Conservation (phyloP, 2,797 vertebrate species). For the Coregonus ussuriensis region DNA sequence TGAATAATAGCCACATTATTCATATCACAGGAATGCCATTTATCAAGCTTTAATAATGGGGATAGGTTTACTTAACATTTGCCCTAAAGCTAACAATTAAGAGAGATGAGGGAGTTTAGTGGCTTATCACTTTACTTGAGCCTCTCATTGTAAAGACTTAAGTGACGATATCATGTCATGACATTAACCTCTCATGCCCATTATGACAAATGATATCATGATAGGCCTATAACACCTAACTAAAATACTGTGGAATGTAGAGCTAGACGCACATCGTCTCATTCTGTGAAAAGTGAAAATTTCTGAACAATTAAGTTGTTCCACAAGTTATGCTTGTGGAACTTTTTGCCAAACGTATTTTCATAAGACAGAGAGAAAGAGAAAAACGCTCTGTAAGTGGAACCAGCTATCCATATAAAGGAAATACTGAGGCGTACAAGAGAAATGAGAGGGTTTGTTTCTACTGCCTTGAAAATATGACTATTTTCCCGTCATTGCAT, state of each 20-base stretch:
- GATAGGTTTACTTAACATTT: constrained; percentile 47
- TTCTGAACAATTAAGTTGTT: constrained; percentile 20
- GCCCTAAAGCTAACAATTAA: constrained; percentile 47
- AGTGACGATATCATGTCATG: constrained; percentile 20
- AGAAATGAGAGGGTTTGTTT: neutral
- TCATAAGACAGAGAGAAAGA: constrained; percentile 7
- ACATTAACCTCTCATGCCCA: constrained; percentile 44
- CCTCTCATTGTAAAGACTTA: constrained; percentile 17
- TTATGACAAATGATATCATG: constrained; percentile 18
- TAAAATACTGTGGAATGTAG: constrained; percentile 10
- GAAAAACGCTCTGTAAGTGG: constrained; percentile 7
- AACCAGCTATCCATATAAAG: constrained; percentile 22
- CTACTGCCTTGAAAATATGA: neutral
- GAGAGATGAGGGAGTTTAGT: constrained; percentile 5
- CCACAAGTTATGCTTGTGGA: constrained; percentile 28
- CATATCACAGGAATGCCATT: constrained; percentile 46
- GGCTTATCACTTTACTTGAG: constrained; percentile 13
- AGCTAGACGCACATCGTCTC: constrained; percentile 10
- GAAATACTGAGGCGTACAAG: neutral
- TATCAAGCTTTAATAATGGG: constrained; percentile 46
- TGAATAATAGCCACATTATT: constrained; percentile 41
- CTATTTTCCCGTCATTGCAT: no score
- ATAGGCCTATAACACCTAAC: constrained; percentile 1
- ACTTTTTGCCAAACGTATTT: constrained; percentile 25
- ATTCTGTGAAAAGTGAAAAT: constrained; percentile 17